Evolutionary conservation across 2,797 vertebrate genomes (phyloP), one percentile per base, ranked within the genome.

Genomic region (Gobionotothen gibberifrons): DNA sequence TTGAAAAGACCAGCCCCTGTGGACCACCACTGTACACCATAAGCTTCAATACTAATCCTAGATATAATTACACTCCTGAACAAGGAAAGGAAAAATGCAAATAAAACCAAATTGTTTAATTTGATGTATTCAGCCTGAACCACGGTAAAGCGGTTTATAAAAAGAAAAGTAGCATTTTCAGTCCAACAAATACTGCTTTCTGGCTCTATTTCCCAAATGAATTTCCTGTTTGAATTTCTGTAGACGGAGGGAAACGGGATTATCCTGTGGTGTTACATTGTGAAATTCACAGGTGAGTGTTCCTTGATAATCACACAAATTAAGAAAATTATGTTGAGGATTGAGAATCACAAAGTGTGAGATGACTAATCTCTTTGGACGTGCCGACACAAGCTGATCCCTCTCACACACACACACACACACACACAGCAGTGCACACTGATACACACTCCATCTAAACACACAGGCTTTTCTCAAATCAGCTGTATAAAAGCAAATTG

Each of bases 301-400:
- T 74, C 62, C 55, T 63, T 9, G 39, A 78, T 81, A 75, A 82
- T 81, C 69, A 61, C 32, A 16, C 21, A 75, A 72, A 82, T 85
- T 72, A 73, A 42, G 57, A 74, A 81, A 85, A 85, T 77, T 2
- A 82, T 55, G 68, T 74, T 48, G 54, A 60, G 76, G 60, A 85
- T 78, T 74, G 46, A 81, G 42, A 81, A 78, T 72, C 64, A 65
- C 51, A 69, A 47, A 72, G 65, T 76, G 49, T 80, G 46, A 78
- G 74, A 74, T 71, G 68, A 81, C n/a, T 77, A 68, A 69, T 69
- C 72, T 77, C 62, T 65, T 60, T 52, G 21, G 74, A 72, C 1
- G 29, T 36, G 65, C 26, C 26, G 26, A 26, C 26, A 26, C 26
- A 26, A 26, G 4, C 39, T 44, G 42, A 12, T 36, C 32, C 57